These are phyloP conservation scores for Pararge aegeria DNA, from an alignment of 1,140 invertebrate genomes.

Conservation along the genomic window DNA sequence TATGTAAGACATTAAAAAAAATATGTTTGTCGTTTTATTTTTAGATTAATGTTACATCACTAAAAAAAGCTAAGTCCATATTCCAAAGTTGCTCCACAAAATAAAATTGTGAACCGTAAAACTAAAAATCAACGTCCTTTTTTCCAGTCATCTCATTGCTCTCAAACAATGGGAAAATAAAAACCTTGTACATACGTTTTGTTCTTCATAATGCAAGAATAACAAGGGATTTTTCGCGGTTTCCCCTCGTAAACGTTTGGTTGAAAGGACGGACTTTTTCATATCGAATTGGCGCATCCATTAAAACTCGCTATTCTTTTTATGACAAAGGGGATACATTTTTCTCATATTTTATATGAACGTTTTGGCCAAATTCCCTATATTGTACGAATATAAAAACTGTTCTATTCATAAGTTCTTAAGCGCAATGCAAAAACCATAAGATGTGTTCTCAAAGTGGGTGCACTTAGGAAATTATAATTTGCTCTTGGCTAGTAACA, in stretches of 20 bases:
- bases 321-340: conserved; percentile 21
- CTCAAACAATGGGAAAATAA: conserved; percentile 48
- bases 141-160: conserved; percentile 33
- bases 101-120: conserved; percentile 11
- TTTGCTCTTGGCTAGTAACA: no score
- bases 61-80: no score
- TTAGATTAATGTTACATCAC: no score
- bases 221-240: conserved; percentile 51
- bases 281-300: conserved; percentile 51
- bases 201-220: conserved; percentile 57
- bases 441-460: no score
- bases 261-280: conserved; percentile 47
- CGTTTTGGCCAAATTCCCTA: conserved; percentile 12
- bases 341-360: conserved; percentile 20
- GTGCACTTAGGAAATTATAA: no score
- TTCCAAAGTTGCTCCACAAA: not conserved
- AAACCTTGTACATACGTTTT: conserved; percentile 52
- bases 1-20: no score
- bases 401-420: no score
- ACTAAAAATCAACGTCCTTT: conserved; percentile 24
- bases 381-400: no score
- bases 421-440: no score
- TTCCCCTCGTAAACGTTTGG: conserved; percentile 58
- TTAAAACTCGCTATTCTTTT: conserved; percentile 40
- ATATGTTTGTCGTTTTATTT: no score